Conservation (phyloP, 2,797 vertebrate species). For the Geotrypetes seraphini region DNA sequence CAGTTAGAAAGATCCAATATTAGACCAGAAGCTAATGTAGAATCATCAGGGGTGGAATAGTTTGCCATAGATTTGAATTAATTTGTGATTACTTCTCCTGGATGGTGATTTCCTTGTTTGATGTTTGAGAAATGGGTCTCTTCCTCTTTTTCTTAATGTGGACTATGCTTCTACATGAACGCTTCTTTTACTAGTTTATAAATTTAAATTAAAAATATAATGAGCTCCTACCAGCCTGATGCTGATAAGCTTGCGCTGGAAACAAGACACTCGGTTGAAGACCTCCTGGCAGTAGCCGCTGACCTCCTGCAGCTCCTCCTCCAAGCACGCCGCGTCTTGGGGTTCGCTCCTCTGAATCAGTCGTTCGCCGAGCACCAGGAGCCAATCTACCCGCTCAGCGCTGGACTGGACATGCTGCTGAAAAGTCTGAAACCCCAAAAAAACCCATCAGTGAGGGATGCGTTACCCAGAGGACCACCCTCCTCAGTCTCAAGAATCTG, state of each 20-base stretch:
- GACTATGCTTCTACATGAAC: no score
- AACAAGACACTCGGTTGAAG: conserved; percentile 49
- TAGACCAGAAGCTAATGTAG: no score
- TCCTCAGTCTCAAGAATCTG: not conserved
- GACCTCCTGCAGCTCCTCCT: conserved; percentile 57
- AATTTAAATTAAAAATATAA: no score
- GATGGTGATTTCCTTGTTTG: no score
- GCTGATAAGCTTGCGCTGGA: conserved; percentile 68
- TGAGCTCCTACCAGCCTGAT: conserved; percentile 58
- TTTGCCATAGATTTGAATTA: no score
- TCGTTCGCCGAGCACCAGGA: conserved; percentile 55
- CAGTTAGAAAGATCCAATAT: no score
- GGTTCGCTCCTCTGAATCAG: conserved; percentile 57
- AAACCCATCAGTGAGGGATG: no score
- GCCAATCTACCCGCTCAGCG: conserved; percentile 41
- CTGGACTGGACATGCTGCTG: conserved; percentile 57
- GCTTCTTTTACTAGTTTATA: no score
- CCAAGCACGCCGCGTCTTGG: conserved; percentile 41
- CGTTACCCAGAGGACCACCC: not conserved
- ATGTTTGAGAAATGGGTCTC: no score
- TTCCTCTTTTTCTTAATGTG: no score
- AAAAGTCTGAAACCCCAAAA: conserved; percentile 55
- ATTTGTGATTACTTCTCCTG: no score
- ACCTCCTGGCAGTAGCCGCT: conserved; percentile 51
- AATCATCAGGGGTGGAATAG: no score